Base-by-base conservation (phyloP, 2,888 invertebrate species). In the Ophion obscuratus region DNA sequence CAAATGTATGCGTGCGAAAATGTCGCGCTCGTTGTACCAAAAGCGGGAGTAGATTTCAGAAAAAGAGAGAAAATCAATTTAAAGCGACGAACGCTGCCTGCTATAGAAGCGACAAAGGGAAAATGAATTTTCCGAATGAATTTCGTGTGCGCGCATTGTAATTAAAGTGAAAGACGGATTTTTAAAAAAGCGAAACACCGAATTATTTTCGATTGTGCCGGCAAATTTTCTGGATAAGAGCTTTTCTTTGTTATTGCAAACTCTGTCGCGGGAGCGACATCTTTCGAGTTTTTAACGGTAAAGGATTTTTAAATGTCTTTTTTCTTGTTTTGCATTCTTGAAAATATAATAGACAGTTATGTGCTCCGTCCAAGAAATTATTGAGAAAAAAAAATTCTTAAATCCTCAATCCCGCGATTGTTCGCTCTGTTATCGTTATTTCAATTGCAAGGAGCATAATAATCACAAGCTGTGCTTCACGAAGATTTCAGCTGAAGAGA, bases 311-410 rank as follows among this genome's bases (percentile, higher is more conserved):
- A 76, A 53, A 36, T 44, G 40, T 24, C 5, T 53, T 70, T 31
- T 68, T 77, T 68, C 17, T 44, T 36, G 1, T 27, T 67, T 66
- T 40, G 61, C 70, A 66, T 53, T 76, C 9, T 67, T 40, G 2
- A 71, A 57, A 66, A 47, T 77, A 59, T 17, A 24, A 67, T 24
- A 62, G 36, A 62, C 82, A 71, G 81, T 62, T 68, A 82, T 71
- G 73, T 79, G 76, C 76, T 87, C 87, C 87, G 85, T 87, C 87
- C 87, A 87, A 67, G 64, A 73, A 82, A 73, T 59, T 47, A 64
- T 81, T 10, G 40, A 62, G 7, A 67, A 73, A 40, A 76, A 47
- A 31, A 36, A 75, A 75, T 44, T 27, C 73, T 31, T 27, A 20
- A 61, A 75, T 44, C 36, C 73, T 31, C 40, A 20, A 61, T 68